Base-by-base conservation (phyloP, 92 coral and sea anemone genomes). In the Parazoanthus swiftii region DNA sequence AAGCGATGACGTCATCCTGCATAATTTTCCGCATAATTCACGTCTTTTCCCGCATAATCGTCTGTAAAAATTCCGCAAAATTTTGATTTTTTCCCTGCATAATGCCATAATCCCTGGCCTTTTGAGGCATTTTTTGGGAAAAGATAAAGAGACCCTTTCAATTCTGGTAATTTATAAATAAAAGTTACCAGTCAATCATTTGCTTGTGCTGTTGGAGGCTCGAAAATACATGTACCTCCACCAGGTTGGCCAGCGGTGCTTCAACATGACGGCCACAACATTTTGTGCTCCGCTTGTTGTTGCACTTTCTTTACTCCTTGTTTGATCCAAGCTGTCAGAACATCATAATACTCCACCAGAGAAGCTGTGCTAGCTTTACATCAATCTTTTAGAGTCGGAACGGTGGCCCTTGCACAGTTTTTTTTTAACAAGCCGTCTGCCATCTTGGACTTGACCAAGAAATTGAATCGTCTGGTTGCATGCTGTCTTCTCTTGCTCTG, bases 401-500 rank as follows among this genome's bases (percentile, higher is more conserved):
- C 39, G 76, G 76, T 38, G 76, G 37, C 76, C 33, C 3, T 71
- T 23, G 76, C 38, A 71, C 76, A 71, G 36, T 71, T 71, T 71
- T 71, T 38, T 71, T 4, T 38, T 1, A 71, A 71, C 76, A 71
- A 71, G 76, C 76, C 76, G 76, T 71, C 76, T 36, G 76, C 76
- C 76, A 71, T 71, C 76, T 71, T 71, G 76, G 76, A 3, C 37
- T 71, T n/a, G 76, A 38, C 76, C 76, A 71, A 14, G 36, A n/a
- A 71, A 71, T 71, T 36, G 37, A 56, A 56, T 56, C 66, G 66
- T 71, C 76, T 71, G 36, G 76, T 71, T 71, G 76, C 36, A 71
- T n/a, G 76, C 76, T 71, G 76, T 71, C 76, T 71, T 71, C 76
- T 71, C 35, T 38, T 85, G 88, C 79, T 85, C 48, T 85, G 88